Percentiles rank a stretch among this genome's conserved stretches.
These are phyloP conservation scores for Microctonus brassicae DNA, from an alignment of 2,888 invertebrate species.

Conservation along the genomic window DNA sequence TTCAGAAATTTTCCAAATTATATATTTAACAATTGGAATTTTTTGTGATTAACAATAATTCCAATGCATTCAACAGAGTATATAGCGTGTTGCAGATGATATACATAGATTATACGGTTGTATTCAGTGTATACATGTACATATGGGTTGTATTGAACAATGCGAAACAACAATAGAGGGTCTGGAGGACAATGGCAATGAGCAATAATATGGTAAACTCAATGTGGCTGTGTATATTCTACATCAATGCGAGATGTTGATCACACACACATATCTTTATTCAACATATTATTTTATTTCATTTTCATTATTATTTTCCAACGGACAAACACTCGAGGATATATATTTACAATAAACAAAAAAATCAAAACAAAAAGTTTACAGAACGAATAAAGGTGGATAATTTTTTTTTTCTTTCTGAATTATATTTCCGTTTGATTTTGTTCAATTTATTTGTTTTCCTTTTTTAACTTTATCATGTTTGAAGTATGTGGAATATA, in stretches of 20 bases:
- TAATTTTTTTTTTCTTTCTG: background rate
- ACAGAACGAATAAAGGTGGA: background rate
- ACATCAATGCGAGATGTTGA: constrained; percentile 7
- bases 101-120: background rate
- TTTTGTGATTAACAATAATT: background rate
- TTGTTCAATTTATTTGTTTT: background rate
- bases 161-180: constrained; percentile 16
- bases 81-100: background rate
- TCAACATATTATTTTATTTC: constrained; percentile 3
- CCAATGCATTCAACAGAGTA: background rate
- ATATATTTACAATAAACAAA: background rate
- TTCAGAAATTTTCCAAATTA: background rate
- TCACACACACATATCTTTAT: constrained; percentile 19
- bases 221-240: background rate
- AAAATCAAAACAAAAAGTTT: too few relatives aligned
- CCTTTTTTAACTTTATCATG: background rate
- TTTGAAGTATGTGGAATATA: background rate
- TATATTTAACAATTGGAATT: background rate
- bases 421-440: background rate
- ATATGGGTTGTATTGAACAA: constrained; percentile 4
- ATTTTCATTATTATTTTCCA: constrained; percentile 8
- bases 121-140: background rate
- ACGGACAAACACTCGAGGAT: background rate
- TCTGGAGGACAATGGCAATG: constrained; percentile 18
- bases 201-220: constrained; percentile 24